Conservation (phyloP, 2,888 invertebrate species). For the Mythimna loreyi region DNA sequence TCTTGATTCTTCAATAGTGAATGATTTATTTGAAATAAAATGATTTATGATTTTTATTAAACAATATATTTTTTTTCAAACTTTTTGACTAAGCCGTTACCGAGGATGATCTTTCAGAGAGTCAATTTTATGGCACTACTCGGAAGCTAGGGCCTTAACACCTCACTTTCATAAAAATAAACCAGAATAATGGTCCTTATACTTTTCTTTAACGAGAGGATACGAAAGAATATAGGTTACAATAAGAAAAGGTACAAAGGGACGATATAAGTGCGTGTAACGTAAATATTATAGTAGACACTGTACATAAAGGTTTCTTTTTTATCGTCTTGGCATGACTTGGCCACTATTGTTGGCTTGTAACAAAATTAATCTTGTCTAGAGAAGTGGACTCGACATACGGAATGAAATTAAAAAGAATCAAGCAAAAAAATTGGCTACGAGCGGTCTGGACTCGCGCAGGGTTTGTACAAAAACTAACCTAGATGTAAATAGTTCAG, state of each 20-base stretch:
- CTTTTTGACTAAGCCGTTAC: too few species aligned
- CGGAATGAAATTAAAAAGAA: conserved; percentile 15
- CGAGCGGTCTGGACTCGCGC: too few species aligned
- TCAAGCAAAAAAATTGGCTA: neutral
- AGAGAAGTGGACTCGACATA: neutral
- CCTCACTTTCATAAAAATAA: conserved; percentile 1
- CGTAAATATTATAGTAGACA: neutral
- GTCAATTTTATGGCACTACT: too few species aligned
- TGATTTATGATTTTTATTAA: too few species aligned
- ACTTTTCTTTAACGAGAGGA: conserved; percentile 13
- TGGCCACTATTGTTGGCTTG: conserved; percentile 23
- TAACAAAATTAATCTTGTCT: conserved; percentile 23
- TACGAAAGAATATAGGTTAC: conserved; percentile 3
- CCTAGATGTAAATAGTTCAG: too few species aligned
- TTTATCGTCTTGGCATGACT: conserved; percentile 19
- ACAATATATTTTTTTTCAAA: too few species aligned
- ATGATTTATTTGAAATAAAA: too few species aligned
- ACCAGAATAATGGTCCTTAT: conserved; percentile 11
- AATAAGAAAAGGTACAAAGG: conserved; percentile 19
- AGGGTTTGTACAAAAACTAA: too few species aligned
- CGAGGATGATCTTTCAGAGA: too few species aligned
- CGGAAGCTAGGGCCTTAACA: neutral
- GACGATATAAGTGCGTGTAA: neutral
- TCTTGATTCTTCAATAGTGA: too few species aligned
- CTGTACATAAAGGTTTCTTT: neutral